Evolutionary conservation across 2,888 invertebrate genomes (phyloP), one percentile per base, ranked within the genome.

Genomic region (Dusona sp.): DNA sequence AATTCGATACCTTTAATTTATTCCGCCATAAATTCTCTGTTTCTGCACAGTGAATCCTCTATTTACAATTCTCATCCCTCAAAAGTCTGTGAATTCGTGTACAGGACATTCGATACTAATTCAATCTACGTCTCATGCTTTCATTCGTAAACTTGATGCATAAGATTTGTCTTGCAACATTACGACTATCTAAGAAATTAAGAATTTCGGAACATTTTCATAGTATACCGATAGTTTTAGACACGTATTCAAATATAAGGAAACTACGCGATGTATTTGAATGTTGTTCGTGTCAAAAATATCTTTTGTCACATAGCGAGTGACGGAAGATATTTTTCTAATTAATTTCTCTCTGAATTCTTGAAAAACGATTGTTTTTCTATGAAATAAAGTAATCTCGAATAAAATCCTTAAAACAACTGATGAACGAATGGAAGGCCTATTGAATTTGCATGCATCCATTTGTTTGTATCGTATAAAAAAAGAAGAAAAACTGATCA

Each of bases 11-110:
- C 88, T 83, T 84, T 85, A 91, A 92, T 90, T 90, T 89, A 91
- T 90, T 89, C 85, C 85, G 79, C 86, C 88, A 88, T 90, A 90
- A 90, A 91, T 91, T 89, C 83, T 89, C 84, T 64, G 57, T 90
- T 89, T 87, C 80, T 78, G 64, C 68, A 65, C 64, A 33, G 51
- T 29, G 54, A 74, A 72, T 72, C 19, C 65, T 75, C 83, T 48
- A 83, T 87, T 86, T 65, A 83, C 79, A 79, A 57, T n/a, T 42
- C 70, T 42, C 80, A 79, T 65, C 68, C 54, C 42, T 45, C 29
- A 38, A 68, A 64, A 61, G 29, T 61, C 22, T 75, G 79, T 36
- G 22, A 45, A 74, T 74, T 54, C 25, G 13, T 16, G 22, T 42
- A 65, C 42, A 29, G 65, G 38, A 13, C 48, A 42, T 80, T 80